These are phyloP conservation scores for Drosophila tanythrix DNA, from an alignment of 2,888 invertebrate genomes.

Conservation along the genomic window DNA sequence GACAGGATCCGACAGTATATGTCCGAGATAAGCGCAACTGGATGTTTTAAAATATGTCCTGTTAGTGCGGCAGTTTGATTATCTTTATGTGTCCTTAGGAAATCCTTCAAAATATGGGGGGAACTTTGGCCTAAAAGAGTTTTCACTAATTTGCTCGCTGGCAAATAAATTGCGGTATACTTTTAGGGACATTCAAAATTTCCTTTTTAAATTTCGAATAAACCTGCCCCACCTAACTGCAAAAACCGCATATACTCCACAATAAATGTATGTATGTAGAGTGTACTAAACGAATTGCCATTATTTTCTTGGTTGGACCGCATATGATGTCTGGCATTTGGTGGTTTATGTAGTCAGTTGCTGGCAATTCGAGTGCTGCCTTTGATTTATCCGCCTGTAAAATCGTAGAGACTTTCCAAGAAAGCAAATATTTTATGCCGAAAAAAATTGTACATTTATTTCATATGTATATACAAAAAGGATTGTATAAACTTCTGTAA, in stretches of 20 bases:
- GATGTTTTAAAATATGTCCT: no score
- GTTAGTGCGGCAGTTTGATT: no score
- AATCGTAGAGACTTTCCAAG: not conserved
- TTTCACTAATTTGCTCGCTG: not conserved
- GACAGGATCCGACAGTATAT: no score
- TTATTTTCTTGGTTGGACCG: slow-evolving; percentile 9
- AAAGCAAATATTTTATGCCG: slow-evolving; percentile 4
- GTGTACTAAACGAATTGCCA: slow-evolving; percentile 15
- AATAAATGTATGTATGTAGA: not conserved
- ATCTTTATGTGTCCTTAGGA: not conserved
- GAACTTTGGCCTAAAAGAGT: not conserved
- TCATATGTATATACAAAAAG: slow-evolving; percentile 30
- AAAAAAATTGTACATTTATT: slow-evolving; percentile 42
- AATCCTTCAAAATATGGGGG: not conserved
- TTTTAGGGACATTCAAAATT: not conserved
- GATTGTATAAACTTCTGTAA: slow-evolving; percentile 37
- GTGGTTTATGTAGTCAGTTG: slow-evolving; percentile 21
- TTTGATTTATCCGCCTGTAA: slow-evolving; percentile 39
- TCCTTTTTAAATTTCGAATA: not conserved
- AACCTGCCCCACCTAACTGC: not conserved
- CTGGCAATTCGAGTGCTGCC: slow-evolving; percentile 5
- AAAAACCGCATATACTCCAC: not conserved
- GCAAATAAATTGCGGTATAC: not conserved
- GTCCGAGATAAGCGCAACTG: no score
- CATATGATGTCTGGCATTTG: slow-evolving; percentile 30